Conservation (phyloP, 2,797 vertebrate genomes). For the Helarctos malayanus region DNA sequence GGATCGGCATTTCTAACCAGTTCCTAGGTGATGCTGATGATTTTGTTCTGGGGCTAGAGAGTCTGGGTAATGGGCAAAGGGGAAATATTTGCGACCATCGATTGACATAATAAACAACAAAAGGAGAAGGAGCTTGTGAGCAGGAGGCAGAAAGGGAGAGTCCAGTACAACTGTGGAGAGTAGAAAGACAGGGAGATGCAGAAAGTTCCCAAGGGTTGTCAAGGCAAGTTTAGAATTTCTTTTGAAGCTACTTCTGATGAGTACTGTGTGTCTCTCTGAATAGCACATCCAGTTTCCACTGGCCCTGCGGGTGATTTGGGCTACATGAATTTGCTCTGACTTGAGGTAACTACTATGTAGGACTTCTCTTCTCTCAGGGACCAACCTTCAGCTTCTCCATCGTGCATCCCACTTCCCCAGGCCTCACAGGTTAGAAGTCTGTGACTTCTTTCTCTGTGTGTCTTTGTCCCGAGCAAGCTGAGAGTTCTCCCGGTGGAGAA, state of each 20-base stretch:
- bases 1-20: background rate
- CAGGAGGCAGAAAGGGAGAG: background rate
- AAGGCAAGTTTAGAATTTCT: background rate
- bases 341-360: background rate
- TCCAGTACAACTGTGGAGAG: accelerated
- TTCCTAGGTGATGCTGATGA: background rate
- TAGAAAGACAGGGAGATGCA: background rate
- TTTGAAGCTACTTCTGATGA: background rate
- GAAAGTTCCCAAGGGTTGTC: too few species aligned
- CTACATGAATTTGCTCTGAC: background rate
- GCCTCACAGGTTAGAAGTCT: background rate
- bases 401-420: accelerated
- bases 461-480: background rate
- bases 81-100: background rate
- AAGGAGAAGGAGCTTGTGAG: background rate
- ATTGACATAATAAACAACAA: background rate
- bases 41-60: background rate
- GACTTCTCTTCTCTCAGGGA: background rate
- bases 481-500: background rate
- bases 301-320: accelerated
- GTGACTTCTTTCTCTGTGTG: background rate
- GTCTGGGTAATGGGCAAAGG: too few species aligned
- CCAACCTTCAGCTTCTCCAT: background rate
- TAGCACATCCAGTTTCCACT: background rate
- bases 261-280: background rate